Evolutionary conservation across 2,888 invertebrate species (phyloP).

Genomic region (Mellilla xanthometata): DNA sequence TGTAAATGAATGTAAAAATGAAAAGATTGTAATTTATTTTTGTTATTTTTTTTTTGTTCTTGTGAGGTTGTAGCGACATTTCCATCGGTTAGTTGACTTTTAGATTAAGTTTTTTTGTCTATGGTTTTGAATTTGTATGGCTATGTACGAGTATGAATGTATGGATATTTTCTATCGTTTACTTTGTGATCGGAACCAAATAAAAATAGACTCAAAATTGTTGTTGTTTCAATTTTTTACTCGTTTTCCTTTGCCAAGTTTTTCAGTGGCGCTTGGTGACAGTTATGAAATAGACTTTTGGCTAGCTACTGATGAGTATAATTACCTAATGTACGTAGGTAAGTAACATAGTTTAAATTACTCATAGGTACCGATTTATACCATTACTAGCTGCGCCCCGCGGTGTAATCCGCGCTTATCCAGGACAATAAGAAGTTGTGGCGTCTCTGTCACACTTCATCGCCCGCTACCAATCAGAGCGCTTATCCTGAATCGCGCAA

Average conservation of each 20-base stretch:
- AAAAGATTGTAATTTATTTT: constrained; percentile 58
- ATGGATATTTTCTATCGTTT: constrained; percentile 36
- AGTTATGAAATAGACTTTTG: neutral
- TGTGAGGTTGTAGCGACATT: constrained; percentile 30
- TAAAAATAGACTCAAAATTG: constrained; percentile 52
- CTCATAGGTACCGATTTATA: too few species aligned
- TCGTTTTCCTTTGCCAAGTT: constrained; percentile 5
- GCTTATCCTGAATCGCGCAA: too few species aligned
- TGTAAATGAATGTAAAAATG: constrained; percentile 47
- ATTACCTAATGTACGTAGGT: too few species aligned
- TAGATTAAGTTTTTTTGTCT: constrained; percentile 39
- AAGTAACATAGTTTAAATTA: too few species aligned
- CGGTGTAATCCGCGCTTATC: too few species aligned
- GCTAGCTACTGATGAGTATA: too few species aligned
- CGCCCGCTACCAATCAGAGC: too few species aligned
- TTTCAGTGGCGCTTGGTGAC: neutral
- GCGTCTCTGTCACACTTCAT: too few species aligned
- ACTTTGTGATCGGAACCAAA: constrained; percentile 69
- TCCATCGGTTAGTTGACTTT: constrained; percentile 32
- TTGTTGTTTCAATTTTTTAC: constrained; percentile 30
- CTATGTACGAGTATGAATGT: constrained; percentile 33
- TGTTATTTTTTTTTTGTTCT: constrained; percentile 27
- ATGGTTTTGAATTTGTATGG: constrained; percentile 27
- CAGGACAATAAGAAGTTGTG: too few species aligned
- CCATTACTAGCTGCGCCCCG: too few species aligned